Base-by-base conservation (phyloP, 2,888 invertebrate species). In the Crossocerus cetratus region DNA sequence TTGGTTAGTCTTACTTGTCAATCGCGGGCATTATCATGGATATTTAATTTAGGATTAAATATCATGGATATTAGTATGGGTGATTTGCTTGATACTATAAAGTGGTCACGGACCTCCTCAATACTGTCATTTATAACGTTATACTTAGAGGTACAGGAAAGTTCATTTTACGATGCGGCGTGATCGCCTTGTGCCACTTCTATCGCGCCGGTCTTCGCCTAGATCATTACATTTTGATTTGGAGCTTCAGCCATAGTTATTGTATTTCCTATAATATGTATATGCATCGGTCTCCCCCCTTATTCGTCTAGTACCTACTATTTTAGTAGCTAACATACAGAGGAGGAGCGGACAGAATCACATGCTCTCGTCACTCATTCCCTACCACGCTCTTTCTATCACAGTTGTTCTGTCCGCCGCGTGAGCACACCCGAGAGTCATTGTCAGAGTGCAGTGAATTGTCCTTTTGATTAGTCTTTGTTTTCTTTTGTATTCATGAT, bases 191-290 rank as follows among this genome's bases (percentile, higher is more conserved):
- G 0, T 53, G 58, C 69, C n/a, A n/a, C n/a, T n/a, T n/a, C n/a
- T n/a, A 43, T 44, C 66, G 58, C 67, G 57, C 71, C 54, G 65
- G 69, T 70, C 58, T 32, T 32, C 32, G 32, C 32, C 66, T 75
- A 67, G 61, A 78, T 77, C 72, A 59, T 62, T 72, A 57, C 56
- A 79, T 86, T 85, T 86, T 86, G 84, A 86, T 85, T 86, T 77
- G 69, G 69, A 82, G 84, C 84, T 87, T 81, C 82, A 84, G 84
- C 84, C 83, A 83, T 77, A 71, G 71, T 69, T 72, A 79, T 77
- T 71, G 76, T 72, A 69, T 81, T 82, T 76, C 63, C 69, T 76
- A 74, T 72, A 72, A 79, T 65, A 76, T 75, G 76, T 70, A n/a
- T n/a, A n/a, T n/a, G n/a, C n/a, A 74, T 23, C 42, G 49, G 58